Conservation (phyloP, 2,797 vertebrate species). For the Xenops minutus region DNA sequence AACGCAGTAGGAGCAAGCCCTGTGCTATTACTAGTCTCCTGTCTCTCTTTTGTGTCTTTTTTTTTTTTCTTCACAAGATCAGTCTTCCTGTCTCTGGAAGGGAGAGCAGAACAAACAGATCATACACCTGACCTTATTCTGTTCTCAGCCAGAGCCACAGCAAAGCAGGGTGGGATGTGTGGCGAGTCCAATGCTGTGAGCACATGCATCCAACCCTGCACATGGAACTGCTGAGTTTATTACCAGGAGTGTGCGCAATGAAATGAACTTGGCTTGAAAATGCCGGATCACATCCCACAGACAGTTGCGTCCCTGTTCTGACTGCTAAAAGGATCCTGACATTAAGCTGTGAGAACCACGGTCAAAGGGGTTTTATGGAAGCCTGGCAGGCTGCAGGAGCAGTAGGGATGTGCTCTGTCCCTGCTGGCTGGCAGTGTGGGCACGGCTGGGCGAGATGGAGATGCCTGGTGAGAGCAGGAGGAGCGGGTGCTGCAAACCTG, state of each 20-base stretch:
- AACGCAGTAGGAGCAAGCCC: background rate
- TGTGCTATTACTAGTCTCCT: background rate
- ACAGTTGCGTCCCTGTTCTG: background rate
- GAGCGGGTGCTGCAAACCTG: slow-evolving; percentile 15
- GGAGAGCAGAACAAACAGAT: background rate
- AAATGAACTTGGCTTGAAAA: background rate
- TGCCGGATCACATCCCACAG: background rate
- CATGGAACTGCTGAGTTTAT: background rate
- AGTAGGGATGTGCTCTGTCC: background rate
- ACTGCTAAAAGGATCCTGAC: background rate
- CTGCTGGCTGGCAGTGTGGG: background rate
- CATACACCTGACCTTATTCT: background rate
- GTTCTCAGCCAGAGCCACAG: background rate
- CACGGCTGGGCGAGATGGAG: background rate
- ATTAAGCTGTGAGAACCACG: background rate
- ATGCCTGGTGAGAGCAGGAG: background rate
- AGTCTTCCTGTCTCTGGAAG: background rate
- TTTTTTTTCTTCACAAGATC: background rate
- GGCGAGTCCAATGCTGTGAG: fast-evolving
- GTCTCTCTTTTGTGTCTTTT: background rate
- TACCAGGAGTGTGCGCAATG: background rate
- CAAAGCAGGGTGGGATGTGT: fast-evolving
- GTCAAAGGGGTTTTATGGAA: background rate
- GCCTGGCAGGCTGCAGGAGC: background rate
- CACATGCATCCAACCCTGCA: background rate